These are phyloP conservation scores for Lordiphosa clarofinis DNA, from an alignment of 1,140 invertebrate species.

Conservation along the genomic window DNA sequence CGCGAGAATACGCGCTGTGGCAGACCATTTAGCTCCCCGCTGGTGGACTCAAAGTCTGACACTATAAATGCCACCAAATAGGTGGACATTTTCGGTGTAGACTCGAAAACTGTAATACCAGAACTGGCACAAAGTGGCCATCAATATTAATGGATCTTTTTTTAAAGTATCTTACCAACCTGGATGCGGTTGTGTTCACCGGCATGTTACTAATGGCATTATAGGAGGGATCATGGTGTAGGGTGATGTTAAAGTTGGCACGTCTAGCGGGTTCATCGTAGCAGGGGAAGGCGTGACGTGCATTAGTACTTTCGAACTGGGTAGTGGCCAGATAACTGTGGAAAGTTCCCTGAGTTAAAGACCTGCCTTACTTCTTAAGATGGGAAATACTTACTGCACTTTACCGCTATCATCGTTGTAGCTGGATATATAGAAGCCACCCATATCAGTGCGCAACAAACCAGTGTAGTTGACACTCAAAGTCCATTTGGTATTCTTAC, in stretches of 20 bases:
- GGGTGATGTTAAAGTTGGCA: conserved; percentile 86
- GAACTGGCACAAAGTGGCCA: no score
- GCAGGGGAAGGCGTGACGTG: conserved; percentile 91
- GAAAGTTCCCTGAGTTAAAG: conserved; percentile 21
- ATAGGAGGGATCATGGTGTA: conserved; percentile 82
- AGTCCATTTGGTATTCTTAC: conserved; percentile 61
- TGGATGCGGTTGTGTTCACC: conserved; percentile 20
- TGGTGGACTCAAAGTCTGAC: conserved; percentile 82
- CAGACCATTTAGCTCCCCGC: conserved; percentile 63
- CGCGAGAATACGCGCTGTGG: conserved; percentile 56
- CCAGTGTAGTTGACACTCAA: conserved; percentile 81
- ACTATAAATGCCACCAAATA: conserved; percentile 89
- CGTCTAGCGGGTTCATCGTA: conserved; percentile 93
- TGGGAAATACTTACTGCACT: conserved; percentile 79
- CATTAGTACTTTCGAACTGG: conserved; percentile 90
- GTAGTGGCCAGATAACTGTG: conserved; percentile 86
- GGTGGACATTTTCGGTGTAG: conserved; percentile 81
- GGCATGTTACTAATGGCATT: conserved; percentile 88
- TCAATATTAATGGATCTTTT: not conserved
- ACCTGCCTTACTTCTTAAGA: conserved; percentile 46
- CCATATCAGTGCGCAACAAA: conserved; percentile 81
- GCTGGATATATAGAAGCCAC: conserved; percentile 90
- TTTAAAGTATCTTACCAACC: conserved; percentile 18
- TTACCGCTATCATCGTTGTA: conserved; percentile 83
- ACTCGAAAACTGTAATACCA: conserved; percentile 55